Conservation (phyloP, 2,113 vertebrate species). For the Proterorhinus semilunaris region DNA sequence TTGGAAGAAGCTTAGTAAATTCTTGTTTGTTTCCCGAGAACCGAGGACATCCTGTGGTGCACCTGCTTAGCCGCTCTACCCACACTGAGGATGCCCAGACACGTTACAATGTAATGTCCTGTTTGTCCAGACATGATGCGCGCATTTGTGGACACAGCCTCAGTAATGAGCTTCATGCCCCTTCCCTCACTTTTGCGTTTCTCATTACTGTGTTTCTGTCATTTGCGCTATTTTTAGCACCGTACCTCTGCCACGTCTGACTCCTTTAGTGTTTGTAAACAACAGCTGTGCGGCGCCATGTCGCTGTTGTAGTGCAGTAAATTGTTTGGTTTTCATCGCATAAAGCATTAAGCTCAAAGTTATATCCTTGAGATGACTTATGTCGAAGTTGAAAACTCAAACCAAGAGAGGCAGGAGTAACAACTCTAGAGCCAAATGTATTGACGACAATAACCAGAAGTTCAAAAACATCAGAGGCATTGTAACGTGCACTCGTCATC, state of each 20-base stretch:
- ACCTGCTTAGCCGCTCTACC: constrained; percentile 43
- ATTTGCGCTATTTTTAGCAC: constrained; percentile 24
- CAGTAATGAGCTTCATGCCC: constrained; percentile 21
- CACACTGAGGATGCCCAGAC: constrained; percentile 28
- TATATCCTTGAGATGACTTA: too few relatives aligned
- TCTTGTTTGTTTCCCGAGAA: constrained; percentile 13
- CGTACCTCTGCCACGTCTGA: neutral
- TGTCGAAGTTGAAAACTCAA: too few relatives aligned
- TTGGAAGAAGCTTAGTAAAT: constrained; percentile 16
- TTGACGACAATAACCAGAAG: too few relatives aligned
- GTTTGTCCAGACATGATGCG: constrained; percentile 47
- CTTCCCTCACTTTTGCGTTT: constrained; percentile 5
- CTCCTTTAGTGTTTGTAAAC: constrained; percentile 1
- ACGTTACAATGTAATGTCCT: constrained; percentile 11
- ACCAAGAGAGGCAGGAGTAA: too few relatives aligned
- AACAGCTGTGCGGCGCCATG: neutral
- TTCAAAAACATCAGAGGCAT: too few relatives aligned
- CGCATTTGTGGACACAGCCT: constrained; percentile 23
- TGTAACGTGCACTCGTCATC: too few relatives aligned
- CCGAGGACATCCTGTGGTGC: constrained; percentile 28
- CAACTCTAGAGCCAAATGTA: too few relatives aligned
- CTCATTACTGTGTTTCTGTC: constrained; percentile 3
- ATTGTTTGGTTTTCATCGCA: neutral
- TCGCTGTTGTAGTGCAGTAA: neutral
- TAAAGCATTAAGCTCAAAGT: neutral